Base-by-base conservation (phyloP, 2,888 invertebrate species). In the Lithophane socia region DNA sequence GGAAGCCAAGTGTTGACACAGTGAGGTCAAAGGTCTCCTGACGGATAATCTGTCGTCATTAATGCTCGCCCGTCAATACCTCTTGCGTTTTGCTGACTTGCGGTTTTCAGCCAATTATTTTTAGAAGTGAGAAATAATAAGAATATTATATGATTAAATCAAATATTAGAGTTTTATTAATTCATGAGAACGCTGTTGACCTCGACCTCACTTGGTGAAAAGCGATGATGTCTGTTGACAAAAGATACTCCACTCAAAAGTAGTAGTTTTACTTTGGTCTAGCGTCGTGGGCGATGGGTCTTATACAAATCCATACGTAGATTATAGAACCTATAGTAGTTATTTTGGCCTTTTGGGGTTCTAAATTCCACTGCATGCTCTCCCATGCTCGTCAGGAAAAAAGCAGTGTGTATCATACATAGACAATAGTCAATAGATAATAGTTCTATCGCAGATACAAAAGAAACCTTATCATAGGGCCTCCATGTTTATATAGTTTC, bases 21-120 rank as follows among this genome's bases (percentile, higher is more conserved):
- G 29, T 47, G 73, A 58, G 29, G 79, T 65, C 52, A 29, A 21
- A 61, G 69, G 58, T 58, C 37, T 13, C 12, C 9, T 56, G 29
- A 52, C 73, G 24, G 52, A 54, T 58, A 79, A 73, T 65, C 58
- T 79, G 49, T 16, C 16, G 58, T 37, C 44, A 58, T 60, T 24
- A 8, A 60, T 37, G 56, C 29, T 21, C 29, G 16, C 16, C 4
- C 29, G 29, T 49, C 49, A 21, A n/a, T 49, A 70, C 18, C 16
- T 54, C 2, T 37, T 37, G 37, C 37, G 37, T 37, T 37, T 37
- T 37, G 37, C 37, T 37, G 9, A 71, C 16, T 10, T 29, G 18
- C 37, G 16, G 37, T 37, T 67, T 52, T 8, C 13, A 42, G 63
- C 5, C 13, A 44, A 24, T 21, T 42, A 18, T n/a, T 68, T 42